Conservation (phyloP, 2,888 invertebrate genomes). For the Drosophila lutescens region DNA sequence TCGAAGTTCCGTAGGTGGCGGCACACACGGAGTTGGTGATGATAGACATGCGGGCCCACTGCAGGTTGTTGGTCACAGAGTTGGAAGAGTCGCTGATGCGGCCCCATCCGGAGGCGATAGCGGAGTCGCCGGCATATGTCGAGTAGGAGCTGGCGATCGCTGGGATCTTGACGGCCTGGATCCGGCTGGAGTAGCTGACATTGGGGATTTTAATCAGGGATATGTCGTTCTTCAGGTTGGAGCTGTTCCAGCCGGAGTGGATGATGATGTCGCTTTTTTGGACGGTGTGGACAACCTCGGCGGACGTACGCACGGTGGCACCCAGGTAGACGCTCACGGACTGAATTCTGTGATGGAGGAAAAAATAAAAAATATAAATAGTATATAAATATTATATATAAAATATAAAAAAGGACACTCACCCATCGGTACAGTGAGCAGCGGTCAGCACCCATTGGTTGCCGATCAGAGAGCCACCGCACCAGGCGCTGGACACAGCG, state of each 20-base stretch:
- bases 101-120: conserved; percentile 75
- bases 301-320: conserved; percentile 68
- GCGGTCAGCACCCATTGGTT: conserved; percentile 64
- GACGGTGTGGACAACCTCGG: conserved; percentile 50
- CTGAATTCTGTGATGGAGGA: conserved; percentile 43
- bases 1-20: conserved; percentile 79
- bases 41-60: conserved; percentile 55
- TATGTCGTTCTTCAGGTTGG: conserved; percentile 67
- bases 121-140: conserved; percentile 41
- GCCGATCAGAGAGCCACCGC: conserved; percentile 70
- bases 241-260: conserved; percentile 78
- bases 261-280: conserved; percentile 75
- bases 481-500: conserved; percentile 56
- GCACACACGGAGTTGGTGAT: conserved; percentile 79
- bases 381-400: no score
- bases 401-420: conserved; percentile 27
- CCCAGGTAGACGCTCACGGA: conserved; percentile 70
- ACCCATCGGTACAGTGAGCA: conserved; percentile 75
- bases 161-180: conserved; percentile 43
- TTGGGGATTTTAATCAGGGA: conserved; percentile 63
- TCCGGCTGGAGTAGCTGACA: conserved; percentile 21
- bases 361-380: no score
- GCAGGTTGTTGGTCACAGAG: conserved; percentile 71
- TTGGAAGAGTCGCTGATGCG: conserved; percentile 46
- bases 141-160: conserved; percentile 46